Percentiles rank a stretch among this genome's conserved stretches.
phyloP scores from a whole-genome alignment of 2,113 vertebrate species.

The Corythoichthys intestinalis region DNA sequence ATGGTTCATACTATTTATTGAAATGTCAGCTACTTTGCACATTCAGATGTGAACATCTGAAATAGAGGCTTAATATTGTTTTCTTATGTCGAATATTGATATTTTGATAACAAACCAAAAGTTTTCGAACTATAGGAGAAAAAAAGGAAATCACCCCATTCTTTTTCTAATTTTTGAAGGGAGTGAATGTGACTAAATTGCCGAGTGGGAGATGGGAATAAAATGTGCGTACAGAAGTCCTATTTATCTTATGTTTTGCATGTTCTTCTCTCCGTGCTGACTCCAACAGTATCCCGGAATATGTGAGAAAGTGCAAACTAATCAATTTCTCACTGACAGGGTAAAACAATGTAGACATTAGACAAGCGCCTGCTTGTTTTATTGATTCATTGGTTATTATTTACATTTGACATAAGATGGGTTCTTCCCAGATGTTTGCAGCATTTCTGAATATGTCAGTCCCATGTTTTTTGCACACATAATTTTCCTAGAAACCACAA shows the following conservation, averaged over 20 bases:
- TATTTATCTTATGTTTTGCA: not conserved
- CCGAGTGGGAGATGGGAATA: not conserved
- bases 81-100: not conserved
- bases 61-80: not conserved
- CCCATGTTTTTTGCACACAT: constrained; percentile 49
- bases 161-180: not conserved
- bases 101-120: too few relatives aligned
- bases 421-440: constrained; percentile 38
- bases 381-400: constrained; percentile 60
- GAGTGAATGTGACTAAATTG: not conserved
- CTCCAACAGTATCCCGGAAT: constrained; percentile 17
- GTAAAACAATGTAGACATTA: constrained; percentile 23
- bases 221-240: not conserved
- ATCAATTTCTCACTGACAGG: constrained; percentile 21
- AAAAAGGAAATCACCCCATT: not conserved
- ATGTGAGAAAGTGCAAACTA: constrained; percentile 19
- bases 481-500: constrained; percentile 39
- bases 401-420: constrained; percentile 27
- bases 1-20: not conserved
- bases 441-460: constrained; percentile 45
- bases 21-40: not conserved
- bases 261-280: constrained; percentile 15
- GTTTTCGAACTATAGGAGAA: not conserved
- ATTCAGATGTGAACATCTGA: not conserved
- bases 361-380: constrained; percentile 37